phyloP scores from a whole-genome alignment of 1,140 invertebrate species.

The Drosophila funebris region DNA sequence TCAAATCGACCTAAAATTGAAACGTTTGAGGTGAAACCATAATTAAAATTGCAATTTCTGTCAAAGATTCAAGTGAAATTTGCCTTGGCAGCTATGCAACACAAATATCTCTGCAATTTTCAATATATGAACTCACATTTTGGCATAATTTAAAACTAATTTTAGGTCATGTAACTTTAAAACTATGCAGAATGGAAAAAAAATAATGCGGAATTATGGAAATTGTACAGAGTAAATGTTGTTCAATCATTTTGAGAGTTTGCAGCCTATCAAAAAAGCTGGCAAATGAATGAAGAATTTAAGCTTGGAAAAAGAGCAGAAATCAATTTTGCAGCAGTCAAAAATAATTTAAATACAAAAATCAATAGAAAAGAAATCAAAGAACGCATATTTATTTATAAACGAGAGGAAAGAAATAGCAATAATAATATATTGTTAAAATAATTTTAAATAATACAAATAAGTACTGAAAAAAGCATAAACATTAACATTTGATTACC shows the following conservation, averaged over 20 bases:
- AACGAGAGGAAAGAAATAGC: too few relatives aligned
- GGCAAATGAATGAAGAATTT: background rate
- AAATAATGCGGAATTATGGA: slow-evolving; percentile 4
- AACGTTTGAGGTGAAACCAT: slow-evolving; percentile 1
- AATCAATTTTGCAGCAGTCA: background rate
- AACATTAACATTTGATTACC: too few relatives aligned
- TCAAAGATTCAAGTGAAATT: background rate
- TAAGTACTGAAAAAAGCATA: too few relatives aligned
- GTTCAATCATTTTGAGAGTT: background rate
- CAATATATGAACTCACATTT: background rate
- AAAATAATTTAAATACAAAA: too few relatives aligned
- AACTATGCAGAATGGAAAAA: too few relatives aligned
- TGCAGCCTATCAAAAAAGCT: background rate
- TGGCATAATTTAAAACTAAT: slow-evolving; percentile 13
- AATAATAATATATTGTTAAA: too few relatives aligned
- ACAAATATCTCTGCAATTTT: background rate
- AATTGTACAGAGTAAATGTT: background rate
- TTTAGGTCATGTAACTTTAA: slow-evolving; percentile 4
- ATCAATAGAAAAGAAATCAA: too few relatives aligned
- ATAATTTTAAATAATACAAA: too few relatives aligned
- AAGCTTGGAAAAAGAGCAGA: background rate
- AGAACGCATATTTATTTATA: too few relatives aligned
- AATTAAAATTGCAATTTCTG: background rate
- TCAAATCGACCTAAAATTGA: background rate
- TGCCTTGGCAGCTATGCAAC: background rate